A percentile compares a stretch with the other conserved stretches of the same genome.
phyloP scores from a whole-genome alignment of 2,797 vertebrate species.

The Falco cherrug region DNA sequence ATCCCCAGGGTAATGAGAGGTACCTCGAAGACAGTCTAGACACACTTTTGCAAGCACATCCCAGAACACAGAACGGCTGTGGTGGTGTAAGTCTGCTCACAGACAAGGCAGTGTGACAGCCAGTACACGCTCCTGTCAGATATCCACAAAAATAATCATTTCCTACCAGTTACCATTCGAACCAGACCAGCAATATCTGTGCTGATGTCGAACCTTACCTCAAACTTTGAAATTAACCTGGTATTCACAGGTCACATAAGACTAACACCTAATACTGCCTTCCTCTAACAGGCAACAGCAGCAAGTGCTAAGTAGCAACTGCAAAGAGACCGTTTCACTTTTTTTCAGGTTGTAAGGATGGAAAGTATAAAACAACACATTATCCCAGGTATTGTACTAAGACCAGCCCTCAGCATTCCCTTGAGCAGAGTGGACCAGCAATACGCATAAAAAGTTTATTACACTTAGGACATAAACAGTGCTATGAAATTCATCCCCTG shows the following conservation, averaged over 20 bases:
- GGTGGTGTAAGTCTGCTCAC: neutral
- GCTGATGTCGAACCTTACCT: neutral
- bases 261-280: neutral
- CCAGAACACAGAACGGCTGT: neutral
- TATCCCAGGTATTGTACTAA: neutral
- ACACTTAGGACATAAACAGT: neutral
- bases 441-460: neutral
- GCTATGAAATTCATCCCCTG: neutral
- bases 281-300: neutral
- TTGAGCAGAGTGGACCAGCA: neutral
- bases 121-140: neutral
- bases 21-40: neutral
- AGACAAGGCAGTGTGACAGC: neutral
- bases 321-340: neutral
- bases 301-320: neutral
- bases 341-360: neutral
- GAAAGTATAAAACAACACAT: neutral
- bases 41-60: neutral
- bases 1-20: neutral
- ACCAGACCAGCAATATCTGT: neutral
- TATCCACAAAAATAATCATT: neutral
- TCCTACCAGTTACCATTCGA: neutral
- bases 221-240: neutral
- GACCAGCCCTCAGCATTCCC: neutral
- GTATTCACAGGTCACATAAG: rapidly evolving